A percentile compares a stretch with the other conserved stretches of the same genome.
Evolutionary conservation across 2,888 invertebrate genomes (phyloP).

Genomic region (Elaeidobius kamerunicus): DNA sequence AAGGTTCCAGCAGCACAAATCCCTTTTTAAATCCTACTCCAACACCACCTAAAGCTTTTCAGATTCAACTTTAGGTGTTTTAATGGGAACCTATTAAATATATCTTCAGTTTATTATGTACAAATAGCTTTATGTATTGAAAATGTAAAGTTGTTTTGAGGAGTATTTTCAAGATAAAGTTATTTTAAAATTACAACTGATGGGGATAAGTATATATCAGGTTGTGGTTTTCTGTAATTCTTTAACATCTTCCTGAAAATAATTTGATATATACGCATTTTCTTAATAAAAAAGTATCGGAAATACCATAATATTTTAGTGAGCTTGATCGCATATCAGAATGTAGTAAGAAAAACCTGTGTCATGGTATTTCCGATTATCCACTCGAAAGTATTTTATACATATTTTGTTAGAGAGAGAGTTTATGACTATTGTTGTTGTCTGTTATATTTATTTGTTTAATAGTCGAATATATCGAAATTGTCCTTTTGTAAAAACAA

Average conservation of each 20-base stretch:
- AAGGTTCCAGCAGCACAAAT: conserved; percentile 57
- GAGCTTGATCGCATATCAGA: background rate
- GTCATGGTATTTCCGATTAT: conserved; percentile 28
- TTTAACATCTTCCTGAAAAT: no score
- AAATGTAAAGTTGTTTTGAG: no score
- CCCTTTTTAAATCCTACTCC: conserved; percentile 57
- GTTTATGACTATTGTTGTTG: conserved; percentile 29
- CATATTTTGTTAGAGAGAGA: conserved; percentile 29
- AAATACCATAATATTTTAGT: background rate
- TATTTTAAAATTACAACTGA: no score
- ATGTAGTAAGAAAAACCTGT: background rate
- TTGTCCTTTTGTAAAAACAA: conserved; percentile 12
- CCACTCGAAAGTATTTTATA: conserved; percentile 21
- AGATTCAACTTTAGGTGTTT: conserved; percentile 56
- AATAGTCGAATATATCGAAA: conserved; percentile 17
- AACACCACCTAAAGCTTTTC: conserved; percentile 55
- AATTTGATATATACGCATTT: background rate
- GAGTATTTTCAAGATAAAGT: no score
- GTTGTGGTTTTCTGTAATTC: no score
- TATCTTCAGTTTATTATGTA: no score
- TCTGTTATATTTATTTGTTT: conserved; percentile 31
- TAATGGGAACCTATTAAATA: conserved; percentile 22
- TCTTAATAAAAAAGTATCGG: background rate
- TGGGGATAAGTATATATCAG: no score
- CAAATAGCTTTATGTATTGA: no score